These are phyloP conservation scores for Enhydra lutris DNA, from an alignment of 2,113 vertebrate species.

Conservation along the genomic window DNA sequence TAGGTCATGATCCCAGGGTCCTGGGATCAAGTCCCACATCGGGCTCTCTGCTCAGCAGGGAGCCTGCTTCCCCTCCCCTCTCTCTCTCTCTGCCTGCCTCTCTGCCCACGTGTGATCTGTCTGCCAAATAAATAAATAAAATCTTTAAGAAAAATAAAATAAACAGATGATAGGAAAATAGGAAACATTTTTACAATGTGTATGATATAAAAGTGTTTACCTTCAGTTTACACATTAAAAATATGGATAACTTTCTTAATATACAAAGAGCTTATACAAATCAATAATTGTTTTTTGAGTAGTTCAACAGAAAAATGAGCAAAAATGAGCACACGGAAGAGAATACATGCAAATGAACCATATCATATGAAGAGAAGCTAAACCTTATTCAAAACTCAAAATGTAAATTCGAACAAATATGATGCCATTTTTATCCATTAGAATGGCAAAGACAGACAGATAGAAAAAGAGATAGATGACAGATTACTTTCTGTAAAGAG, in stretches of 20 bases:
- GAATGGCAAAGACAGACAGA: not conserved
- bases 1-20: no score
- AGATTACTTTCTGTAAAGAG: not conserved
- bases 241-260: not conserved
- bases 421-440: not conserved
- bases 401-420: slow-evolving; percentile 13
- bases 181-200: not conserved
- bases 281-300: not conserved
- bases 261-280: not conserved
- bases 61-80: no score
- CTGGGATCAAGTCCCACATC: no score
- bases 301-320: not conserved
- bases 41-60: no score
- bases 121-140: no score
- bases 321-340: not conserved
- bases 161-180: not conserved
- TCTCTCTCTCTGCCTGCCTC: no score
- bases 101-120: no score
- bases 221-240: not conserved
- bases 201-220: not conserved
- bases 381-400: not conserved
- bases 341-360: not conserved
- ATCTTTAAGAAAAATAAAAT: no score
- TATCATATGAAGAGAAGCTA: not conserved
- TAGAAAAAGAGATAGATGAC: not conserved